Evolutionary conservation across 2,888 invertebrate genomes (phyloP), one percentile per base, ranked within the genome.

Genomic region (Tachina lurida): DNA sequence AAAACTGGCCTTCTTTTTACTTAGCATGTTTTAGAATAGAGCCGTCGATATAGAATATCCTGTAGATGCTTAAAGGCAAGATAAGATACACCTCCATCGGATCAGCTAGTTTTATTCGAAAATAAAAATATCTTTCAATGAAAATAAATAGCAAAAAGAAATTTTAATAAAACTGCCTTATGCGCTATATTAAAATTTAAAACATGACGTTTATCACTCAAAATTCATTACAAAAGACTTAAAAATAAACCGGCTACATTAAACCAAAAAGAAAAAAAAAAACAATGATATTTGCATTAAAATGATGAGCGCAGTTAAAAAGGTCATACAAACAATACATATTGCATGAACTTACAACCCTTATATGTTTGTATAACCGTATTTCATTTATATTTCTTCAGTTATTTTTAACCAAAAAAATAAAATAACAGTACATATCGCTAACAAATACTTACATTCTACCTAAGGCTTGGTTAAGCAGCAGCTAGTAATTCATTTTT

Each of bases 191-290:
- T 31, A 7, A 31, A 31, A 31, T 31, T 10, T 10, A 62, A 43
- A 10, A 17, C 7, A 13, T 71, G 70, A 54, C 70, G 52, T 45
- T 17, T 15, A 9, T 15, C 12, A 22, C 45, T 56, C 56, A 19
- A 43, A 74, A 39, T 0, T 49, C 49, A 77, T 68, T 60, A 62
- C 9, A 63, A 79, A n/a, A 19, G 45, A 63, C 54, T 63, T 71
- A 79, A 31, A 70, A 62, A 78, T 70, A 70, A 43, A 62, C 17
- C 60, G 39, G 56, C 0, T 39, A 7, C 3, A 43, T 45, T 45
- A 45, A n/a, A n/a, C n/a, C n/a, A n/a, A n/a, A n/a, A 71, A 49
- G 13, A 15, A 15, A 9, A 22, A 15, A 71, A 39, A 9, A 45
- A 15, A 15, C 13, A 15, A 39, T 19, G 17, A 31, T 10, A 12